Conservation (phyloP, 2,888 invertebrate species). For the Stenoptilia bipunctidactyla region DNA sequence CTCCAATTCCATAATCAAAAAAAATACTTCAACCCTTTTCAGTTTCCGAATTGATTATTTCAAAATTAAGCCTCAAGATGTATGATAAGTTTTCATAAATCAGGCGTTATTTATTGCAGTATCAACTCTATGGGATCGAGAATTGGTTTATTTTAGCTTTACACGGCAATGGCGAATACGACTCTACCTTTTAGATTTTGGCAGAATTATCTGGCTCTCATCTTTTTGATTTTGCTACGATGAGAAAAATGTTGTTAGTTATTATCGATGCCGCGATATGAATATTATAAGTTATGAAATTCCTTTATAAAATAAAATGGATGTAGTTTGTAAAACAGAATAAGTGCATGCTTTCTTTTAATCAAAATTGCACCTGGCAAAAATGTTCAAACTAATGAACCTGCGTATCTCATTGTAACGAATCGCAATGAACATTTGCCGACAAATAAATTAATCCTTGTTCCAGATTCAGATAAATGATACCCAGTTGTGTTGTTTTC, state of each 20-base stretch:
- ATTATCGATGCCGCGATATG: constrained; percentile 21
- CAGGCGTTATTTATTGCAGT: constrained; percentile 65
- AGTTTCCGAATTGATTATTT: constrained; percentile 41
- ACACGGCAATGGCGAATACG: constrained; percentile 39
- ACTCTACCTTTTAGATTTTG: constrained; percentile 34
- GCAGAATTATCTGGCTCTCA: constrained; percentile 36
- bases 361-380: too few relatives aligned
- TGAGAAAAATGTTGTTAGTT: neutral
- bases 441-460: too few relatives aligned
- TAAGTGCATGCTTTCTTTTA: too few relatives aligned
- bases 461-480: constrained; percentile 26
- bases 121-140: constrained; percentile 64
- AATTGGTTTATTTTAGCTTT: constrained; percentile 57
- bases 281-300: too few relatives aligned
- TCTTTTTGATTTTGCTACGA: constrained; percentile 35
- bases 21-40: constrained; percentile 27
- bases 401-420: too few relatives aligned
- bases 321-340: too few relatives aligned
- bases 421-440: too few relatives aligned
- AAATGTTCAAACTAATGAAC: too few relatives aligned
- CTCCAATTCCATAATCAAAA: constrained; percentile 31
- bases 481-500: constrained; percentile 31
- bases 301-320: too few relatives aligned
- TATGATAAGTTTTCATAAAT: constrained; percentile 70
- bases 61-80: constrained; percentile 67